These are phyloP conservation scores for Calycopis cecrops DNA, from an alignment of 1,140 invertebrate genomes.

Conservation along the genomic window DNA sequence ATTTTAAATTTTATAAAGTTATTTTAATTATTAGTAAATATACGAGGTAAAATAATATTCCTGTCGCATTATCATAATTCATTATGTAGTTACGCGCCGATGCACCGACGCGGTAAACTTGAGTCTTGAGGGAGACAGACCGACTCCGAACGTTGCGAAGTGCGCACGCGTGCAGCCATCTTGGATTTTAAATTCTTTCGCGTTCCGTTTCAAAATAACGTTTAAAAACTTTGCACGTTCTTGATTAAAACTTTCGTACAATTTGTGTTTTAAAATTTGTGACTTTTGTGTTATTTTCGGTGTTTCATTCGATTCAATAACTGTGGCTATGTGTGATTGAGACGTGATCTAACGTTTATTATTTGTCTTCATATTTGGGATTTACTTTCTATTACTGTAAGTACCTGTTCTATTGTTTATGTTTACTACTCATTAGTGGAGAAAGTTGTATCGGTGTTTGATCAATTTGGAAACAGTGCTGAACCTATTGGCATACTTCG, in stretches of 20 bases:
- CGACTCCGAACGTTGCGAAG: conserved; percentile 42
- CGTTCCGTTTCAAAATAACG: conserved; percentile 52
- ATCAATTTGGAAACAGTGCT: conserved; percentile 32
- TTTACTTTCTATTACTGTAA: conserved; percentile 72
- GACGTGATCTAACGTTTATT: conserved; percentile 51
- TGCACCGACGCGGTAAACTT: conserved; percentile 19
- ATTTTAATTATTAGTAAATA: neutral
- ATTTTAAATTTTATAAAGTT: too few relatives aligned
- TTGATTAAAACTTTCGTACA: conserved; percentile 33
- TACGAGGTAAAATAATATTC: neutral
- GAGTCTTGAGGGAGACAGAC: conserved; percentile 34
- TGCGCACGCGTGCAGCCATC: conserved; percentile 56
- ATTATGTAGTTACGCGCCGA: conserved; percentile 24
- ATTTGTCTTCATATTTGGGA: conserved; percentile 57
- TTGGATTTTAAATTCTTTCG: conserved; percentile 39
- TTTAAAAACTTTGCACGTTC: conserved; percentile 28
- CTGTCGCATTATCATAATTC: neutral
- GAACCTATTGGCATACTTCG: conserved; percentile 38
- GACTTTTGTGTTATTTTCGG: conserved; percentile 33
- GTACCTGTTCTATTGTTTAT: conserved; percentile 64
- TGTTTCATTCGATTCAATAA: conserved; percentile 33
- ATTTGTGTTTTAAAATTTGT: conserved; percentile 33
- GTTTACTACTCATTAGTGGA: conserved; percentile 54
- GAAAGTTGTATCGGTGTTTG: conserved; percentile 50
- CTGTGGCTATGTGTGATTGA: conserved; percentile 44